A percentile compares a stretch with the other conserved stretches of the same genome.
These are phyloP conservation scores for Tenthredo mesomela DNA, from an alignment of 2,888 invertebrate genomes.

Conservation along the genomic window DNA sequence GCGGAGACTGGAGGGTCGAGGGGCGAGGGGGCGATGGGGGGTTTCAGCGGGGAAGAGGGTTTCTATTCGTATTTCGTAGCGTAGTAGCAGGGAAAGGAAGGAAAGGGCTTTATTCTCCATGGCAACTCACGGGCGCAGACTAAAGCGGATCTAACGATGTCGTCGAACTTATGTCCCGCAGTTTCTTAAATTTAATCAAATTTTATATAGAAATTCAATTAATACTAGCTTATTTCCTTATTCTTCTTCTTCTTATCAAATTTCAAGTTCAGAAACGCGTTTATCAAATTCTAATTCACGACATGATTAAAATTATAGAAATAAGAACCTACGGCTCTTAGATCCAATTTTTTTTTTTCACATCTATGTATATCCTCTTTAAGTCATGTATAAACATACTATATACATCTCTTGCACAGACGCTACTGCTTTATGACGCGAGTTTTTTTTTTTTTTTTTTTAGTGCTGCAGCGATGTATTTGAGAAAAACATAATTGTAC, in stretches of 20 bases:
- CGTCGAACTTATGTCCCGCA: not conserved
- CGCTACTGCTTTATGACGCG: not conserved
- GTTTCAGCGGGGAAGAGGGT: conserved; percentile 17
- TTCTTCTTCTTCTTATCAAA: not conserved
- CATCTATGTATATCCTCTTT: conserved; percentile 17
- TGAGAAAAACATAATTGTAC: not conserved
- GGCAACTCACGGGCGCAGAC: conserved; percentile 48
- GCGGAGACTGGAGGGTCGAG: not conserved
- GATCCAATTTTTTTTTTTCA: not conserved
- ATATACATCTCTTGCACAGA: not conserved
- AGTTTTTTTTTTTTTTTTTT: too few relatives aligned
- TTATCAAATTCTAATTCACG: not conserved
- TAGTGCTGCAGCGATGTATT: conserved; percentile 12
- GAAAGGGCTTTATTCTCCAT: conserved; percentile 52
- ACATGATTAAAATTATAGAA: not conserved
- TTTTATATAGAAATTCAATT: not conserved
- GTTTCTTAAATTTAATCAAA: not conserved
- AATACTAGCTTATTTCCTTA: not conserved
- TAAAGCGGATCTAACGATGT: conserved; percentile 50
- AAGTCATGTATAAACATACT: not conserved
- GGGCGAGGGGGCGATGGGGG: too few relatives aligned
- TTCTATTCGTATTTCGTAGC: conserved; percentile 45
- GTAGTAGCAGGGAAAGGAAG: conserved; percentile 42
- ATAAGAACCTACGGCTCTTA: too few relatives aligned
- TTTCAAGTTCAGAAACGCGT: not conserved